These are phyloP conservation scores for Sebastes flavidus DNA, from an alignment of 2,797 vertebrate genomes.

Conservation along the genomic window DNA sequence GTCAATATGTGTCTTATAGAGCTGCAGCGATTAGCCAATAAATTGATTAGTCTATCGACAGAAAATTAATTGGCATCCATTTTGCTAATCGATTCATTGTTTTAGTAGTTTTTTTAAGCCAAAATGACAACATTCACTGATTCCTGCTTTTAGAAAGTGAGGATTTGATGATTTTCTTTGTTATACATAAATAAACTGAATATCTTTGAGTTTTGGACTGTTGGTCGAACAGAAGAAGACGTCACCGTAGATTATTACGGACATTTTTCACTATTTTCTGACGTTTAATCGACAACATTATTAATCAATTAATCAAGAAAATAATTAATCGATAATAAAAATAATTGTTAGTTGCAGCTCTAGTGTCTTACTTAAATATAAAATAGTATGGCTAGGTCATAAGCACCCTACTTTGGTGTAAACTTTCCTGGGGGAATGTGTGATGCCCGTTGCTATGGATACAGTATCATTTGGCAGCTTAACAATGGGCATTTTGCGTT, in stretches of 20 bases:
- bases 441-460: background rate
- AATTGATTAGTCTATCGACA: accelerated
- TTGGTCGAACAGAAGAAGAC: too few relatives aligned
- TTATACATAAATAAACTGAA: background rate
- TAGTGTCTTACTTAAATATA: background rate
- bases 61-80: background rate
- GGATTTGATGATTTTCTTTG: background rate
- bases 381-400: background rate
- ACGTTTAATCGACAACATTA: background rate
- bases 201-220: background rate
- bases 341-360: background rate
- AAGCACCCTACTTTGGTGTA: background rate
- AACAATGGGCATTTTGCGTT: background rate
- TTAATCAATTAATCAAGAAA: background rate
- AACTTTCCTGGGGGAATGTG: background rate
- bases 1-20: background rate
- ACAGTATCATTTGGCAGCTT: background rate
- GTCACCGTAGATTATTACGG: too few relatives aligned
- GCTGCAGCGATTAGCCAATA: too few relatives aligned
- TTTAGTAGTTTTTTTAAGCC: background rate
- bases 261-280: background rate
- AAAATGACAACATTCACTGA: background rate
- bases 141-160: accelerated
- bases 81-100: background rate
- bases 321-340: background rate